Evolutionary conservation across 1,140 invertebrate species (phyloP), one percentile per base, ranked within the genome.

Genomic region (Magallana gigas): DNA sequence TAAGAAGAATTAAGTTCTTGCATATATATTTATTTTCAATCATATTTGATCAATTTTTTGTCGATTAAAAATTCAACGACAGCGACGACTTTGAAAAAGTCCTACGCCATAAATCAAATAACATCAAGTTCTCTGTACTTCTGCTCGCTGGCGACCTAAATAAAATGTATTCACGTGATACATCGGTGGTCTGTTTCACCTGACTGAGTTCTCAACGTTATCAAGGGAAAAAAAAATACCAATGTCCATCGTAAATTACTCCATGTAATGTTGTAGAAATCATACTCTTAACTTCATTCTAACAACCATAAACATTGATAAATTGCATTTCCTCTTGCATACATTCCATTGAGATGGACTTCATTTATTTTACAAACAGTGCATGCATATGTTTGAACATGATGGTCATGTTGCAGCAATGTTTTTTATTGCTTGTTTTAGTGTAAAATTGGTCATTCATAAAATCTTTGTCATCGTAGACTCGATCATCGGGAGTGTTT

Each of bases 91-190:
- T 76, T 76, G 68, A 76, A 76, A 64, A 18, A 29, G 68, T 11
- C 68, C 68, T 76, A 29, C 23, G 23, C 18, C 23, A 76, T 76
- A 76, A 76, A 76, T 76, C 60, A 14, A 62, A 11, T 76, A 36
- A 76, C 68, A 76, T 76, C 68, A 76, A 29, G 23, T 76, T 36
- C 5, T 2, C 36, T 48, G 68, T 76, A 76, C 68, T 76, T 76
- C 18, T 76, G 18, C 60, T 18, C 8, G 18, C 9, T 12, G 36
- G 36, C 36, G 36, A 76, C 68, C 68, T 76, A 76, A 48, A 23
- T 76, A 76, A 76, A 76, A 76, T 4, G 23, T 76, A 76, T 76
- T 76, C 68, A 76, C 68, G 68, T 76, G 68, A 76, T 12, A 29
- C 23, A 36, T 76, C 11, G 18, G 36, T 76, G 68, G 18, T 76